phyloP scores from a whole-genome alignment of 2,797 vertebrate species.

The Gallinago nigripennis region DNA sequence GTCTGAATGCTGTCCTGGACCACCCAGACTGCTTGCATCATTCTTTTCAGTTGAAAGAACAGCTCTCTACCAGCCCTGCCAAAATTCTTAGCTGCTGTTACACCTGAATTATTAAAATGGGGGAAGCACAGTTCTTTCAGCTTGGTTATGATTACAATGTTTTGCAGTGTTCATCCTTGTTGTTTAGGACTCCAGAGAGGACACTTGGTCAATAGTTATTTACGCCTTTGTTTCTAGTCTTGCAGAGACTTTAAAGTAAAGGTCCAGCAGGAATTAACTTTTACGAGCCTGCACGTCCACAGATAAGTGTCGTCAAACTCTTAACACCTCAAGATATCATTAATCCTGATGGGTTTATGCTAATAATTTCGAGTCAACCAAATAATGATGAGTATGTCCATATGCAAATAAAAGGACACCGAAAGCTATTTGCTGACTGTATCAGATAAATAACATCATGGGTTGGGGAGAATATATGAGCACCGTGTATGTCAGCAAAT shows the following conservation, averaged over 20 bases:
- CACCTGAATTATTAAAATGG: background rate
- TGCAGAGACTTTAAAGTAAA: background rate
- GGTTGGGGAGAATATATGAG: background rate
- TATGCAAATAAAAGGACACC: background rate
- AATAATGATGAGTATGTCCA: background rate
- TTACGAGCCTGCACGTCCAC: background rate
- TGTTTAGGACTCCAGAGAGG: background rate
- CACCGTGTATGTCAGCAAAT: background rate
- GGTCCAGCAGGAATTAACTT: background rate
- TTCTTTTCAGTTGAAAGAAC: background rate
- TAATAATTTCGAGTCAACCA: background rate
- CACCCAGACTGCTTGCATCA: background rate
- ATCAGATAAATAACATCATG: background rate
- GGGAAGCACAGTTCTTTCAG: background rate
- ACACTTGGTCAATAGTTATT: background rate
- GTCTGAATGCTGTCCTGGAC: background rate
- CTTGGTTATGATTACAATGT: background rate
- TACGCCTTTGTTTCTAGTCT: background rate
- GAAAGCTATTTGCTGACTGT: background rate
- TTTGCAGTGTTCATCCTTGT: background rate
- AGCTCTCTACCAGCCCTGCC: background rate
- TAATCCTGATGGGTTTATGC: background rate
- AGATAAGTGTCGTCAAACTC: background rate
- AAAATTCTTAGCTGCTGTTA: background rate
- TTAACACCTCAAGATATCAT: background rate